Conservation (phyloP, 2,888 invertebrate species). For the Agrilus cyanescens region DNA sequence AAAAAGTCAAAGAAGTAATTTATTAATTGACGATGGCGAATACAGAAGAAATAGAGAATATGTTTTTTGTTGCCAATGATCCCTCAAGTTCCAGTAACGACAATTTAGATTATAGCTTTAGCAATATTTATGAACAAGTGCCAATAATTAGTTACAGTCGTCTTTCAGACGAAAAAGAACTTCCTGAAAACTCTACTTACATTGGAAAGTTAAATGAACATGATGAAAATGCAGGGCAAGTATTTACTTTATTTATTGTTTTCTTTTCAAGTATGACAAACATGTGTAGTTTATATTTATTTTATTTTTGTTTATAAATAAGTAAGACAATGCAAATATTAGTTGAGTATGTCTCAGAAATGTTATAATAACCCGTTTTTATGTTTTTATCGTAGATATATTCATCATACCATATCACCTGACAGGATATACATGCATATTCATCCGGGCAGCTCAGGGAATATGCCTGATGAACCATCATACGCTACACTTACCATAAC, state of each 20-base stretch:
- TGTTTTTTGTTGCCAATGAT: too few relatives aligned
- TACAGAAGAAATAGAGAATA: too few relatives aligned
- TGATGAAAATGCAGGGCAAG: slow-evolving; percentile 41
- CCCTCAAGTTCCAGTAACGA: slow-evolving; percentile 16
- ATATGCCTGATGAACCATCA: slow-evolving; percentile 53
- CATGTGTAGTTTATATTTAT: neutral
- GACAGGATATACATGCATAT: slow-evolving; percentile 62
- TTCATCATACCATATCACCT: slow-evolving; percentile 54
- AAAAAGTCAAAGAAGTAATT: too few relatives aligned
- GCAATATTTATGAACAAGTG: slow-evolving; percentile 38
- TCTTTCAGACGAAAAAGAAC: slow-evolving; percentile 22
- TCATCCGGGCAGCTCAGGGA: slow-evolving; percentile 49
- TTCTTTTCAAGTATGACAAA: neutral
- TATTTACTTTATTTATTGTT: slow-evolving; percentile 8
- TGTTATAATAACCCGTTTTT: neutral
- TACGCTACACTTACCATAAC: slow-evolving; percentile 59
- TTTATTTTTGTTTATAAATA: slow-evolving; percentile 1
- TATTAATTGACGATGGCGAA: too few relatives aligned
- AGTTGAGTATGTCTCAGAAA: neutral
- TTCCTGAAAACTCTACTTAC: slow-evolving; percentile 30
- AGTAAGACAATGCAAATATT: neutral
- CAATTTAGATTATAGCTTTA: slow-evolving; percentile 33
- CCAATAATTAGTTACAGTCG: slow-evolving; percentile 31
- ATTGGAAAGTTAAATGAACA: slow-evolving; percentile 31
- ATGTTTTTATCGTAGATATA: slow-evolving; percentile 42